Evolutionary conservation across 2,888 invertebrate genomes (phyloP), one percentile per base, ranked within the genome.

Genomic region (Pachydiplax longipennis): DNA sequence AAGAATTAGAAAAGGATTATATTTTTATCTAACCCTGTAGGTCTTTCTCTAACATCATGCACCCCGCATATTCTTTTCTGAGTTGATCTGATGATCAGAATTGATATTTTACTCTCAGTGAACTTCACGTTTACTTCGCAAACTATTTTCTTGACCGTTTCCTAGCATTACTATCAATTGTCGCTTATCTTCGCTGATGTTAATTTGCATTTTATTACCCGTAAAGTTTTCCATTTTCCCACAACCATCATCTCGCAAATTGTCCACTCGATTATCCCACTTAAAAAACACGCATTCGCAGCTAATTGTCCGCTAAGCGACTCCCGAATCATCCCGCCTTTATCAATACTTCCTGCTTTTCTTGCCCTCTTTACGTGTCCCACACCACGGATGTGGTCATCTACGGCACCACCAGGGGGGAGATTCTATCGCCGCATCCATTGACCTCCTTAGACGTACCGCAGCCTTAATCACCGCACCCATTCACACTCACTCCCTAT

Each of bases 271-370:
- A 53, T 83, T 18, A 83, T 53, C 53, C 53, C 53, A 44, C 58
- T 37, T 53, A 31, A 31, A 61, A 61, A 87, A 65, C 58, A 31
- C 61, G 37, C 65, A 61, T 22, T 87, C 87, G 58, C 65, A 31
- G 83, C 87, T 87, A 87, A 87, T 87, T 87, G 61, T 87, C 87
- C 87, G 61, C 87, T 61, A 87, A 87, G 87, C 61, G 87, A 61
- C 37, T 37, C 87, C 87, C 35, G 22, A n/a, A 61, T 61, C 87
- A 87, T 61, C 61, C 87, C 87, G 53, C 87, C 87, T 53, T 87
- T 87, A 87, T 87, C 87, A 87, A 87, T 87, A 87, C 87, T 61
- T 87, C 87, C 87, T 58, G 22, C 61, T 35, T 12, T 35, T 22
- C 61, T 35, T 61, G 18, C 81, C 83, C 81, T 48, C n/a, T 31